Evolutionary conservation across 1,140 invertebrate genomes (phyloP).

Genomic region (Ctenoplectra terminalis): DNA sequence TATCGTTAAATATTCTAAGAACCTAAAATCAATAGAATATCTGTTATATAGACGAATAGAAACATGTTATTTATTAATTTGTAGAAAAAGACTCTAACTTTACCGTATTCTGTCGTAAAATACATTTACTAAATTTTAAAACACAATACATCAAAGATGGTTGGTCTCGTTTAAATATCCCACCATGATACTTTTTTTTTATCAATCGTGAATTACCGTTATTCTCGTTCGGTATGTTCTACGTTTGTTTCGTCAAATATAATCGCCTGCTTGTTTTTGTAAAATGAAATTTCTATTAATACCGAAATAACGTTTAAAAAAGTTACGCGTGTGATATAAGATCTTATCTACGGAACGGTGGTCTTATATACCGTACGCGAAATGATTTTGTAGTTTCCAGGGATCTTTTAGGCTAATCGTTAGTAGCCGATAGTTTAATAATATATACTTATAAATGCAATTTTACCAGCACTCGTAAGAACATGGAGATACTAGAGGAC

Average conservation of each 20-base stretch:
- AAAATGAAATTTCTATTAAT: not conserved
- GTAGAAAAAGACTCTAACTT: not conserved
- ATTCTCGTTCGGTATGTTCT: no score
- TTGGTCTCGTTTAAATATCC: not conserved
- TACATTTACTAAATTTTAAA: not conserved
- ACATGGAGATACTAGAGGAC: slow-evolving; percentile 75
- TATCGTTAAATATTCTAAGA: not conserved
- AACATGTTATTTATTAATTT: not conserved
- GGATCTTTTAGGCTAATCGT: slow-evolving; percentile 7
- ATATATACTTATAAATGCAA: not conserved
- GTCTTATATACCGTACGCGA: slow-evolving; percentile 32
- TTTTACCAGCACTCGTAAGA: not conserved
- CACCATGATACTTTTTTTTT: not conserved
- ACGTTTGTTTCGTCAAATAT: not conserved
- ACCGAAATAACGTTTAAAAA: not conserved
- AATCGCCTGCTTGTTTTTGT: not conserved
- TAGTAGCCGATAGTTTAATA: not conserved
- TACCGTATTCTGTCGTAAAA: no score
- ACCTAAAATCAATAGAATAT: no score
- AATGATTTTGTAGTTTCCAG: not conserved
- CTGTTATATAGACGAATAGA: not conserved
- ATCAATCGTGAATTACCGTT: not conserved
- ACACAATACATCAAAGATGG: not conserved
- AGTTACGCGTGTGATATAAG: not conserved
- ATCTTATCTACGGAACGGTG: not conserved